Evolutionary conservation across 2,113 vertebrate genomes (phyloP).

Genomic region (Anarhynchus alexandrinus): DNA sequence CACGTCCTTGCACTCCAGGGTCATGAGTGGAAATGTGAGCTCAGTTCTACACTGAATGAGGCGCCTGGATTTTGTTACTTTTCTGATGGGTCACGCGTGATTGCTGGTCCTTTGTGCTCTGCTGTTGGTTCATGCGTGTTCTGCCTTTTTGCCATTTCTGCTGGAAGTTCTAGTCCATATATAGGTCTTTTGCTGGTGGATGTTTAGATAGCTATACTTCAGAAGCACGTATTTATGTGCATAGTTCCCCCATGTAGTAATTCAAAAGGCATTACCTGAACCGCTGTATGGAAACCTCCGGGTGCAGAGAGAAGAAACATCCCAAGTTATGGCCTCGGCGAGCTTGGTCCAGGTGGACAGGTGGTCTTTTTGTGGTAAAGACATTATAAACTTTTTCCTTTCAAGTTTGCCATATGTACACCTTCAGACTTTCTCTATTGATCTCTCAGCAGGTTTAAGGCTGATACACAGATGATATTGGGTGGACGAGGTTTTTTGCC

Average conservation of each 20-base stretch:
- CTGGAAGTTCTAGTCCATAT: background rate
- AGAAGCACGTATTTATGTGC: background rate
- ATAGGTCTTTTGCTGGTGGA: background rate
- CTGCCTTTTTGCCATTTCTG: background rate
- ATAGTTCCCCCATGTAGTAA: background rate
- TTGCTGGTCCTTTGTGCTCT: background rate
- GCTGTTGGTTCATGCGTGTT: rapidly evolving
- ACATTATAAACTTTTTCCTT: background rate
- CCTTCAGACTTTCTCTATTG: background rate
- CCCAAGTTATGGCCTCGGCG: no score
- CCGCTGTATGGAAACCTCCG: background rate
- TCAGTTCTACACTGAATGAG: background rate
- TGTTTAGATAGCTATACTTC: background rate
- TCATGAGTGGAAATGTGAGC: background rate
- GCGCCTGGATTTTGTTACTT: background rate
- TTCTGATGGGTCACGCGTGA: background rate
- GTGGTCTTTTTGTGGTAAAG: background rate
- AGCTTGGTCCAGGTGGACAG: no score
- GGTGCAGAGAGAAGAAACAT: background rate
- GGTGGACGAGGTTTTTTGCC: background rate
- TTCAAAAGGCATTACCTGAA: background rate
- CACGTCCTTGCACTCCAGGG: background rate
- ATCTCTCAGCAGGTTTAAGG: background rate
- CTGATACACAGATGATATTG: background rate
- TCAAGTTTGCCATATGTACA: background rate